These are phyloP conservation scores for Ophthalmolycus amberensis DNA, from an alignment of 2,113 vertebrate genomes.

Conservation along the genomic window DNA sequence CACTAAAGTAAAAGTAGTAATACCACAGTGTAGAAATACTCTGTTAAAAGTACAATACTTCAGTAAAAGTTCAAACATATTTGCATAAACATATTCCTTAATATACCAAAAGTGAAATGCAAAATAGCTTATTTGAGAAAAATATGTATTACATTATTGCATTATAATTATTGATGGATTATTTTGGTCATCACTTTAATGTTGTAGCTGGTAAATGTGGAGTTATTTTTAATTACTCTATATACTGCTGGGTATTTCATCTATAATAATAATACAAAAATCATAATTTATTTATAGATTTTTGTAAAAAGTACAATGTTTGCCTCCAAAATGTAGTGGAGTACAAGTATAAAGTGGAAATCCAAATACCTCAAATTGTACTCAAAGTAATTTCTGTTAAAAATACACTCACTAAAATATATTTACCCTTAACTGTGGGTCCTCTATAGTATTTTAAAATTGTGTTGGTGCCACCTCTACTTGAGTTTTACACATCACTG, in stretches of 20 bases:
- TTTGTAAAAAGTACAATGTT: too few species aligned
- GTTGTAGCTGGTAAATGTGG: background rate
- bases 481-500: background rate
- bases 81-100: background rate
- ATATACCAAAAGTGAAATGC: background rate
- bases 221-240: background rate
- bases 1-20: background rate
- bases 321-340: background rate
- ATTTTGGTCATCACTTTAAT: background rate
- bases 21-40: background rate
- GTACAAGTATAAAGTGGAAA: background rate
- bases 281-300: background rate
- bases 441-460: background rate
- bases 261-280: background rate
- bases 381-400: background rate
- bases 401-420: background rate
- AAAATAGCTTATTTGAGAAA: background rate
- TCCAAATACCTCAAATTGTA: background rate
- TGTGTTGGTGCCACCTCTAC: background rate
- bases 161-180: background rate
- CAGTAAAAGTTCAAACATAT: background rate
- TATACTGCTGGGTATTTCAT: background rate
- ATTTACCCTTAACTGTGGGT: background rate
- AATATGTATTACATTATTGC: background rate
- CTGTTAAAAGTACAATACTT: background rate